These are phyloP conservation scores for Oscheius sp. DNA, from an alignment of 2,888 invertebrate genomes.

Conservation along the genomic window DNA sequence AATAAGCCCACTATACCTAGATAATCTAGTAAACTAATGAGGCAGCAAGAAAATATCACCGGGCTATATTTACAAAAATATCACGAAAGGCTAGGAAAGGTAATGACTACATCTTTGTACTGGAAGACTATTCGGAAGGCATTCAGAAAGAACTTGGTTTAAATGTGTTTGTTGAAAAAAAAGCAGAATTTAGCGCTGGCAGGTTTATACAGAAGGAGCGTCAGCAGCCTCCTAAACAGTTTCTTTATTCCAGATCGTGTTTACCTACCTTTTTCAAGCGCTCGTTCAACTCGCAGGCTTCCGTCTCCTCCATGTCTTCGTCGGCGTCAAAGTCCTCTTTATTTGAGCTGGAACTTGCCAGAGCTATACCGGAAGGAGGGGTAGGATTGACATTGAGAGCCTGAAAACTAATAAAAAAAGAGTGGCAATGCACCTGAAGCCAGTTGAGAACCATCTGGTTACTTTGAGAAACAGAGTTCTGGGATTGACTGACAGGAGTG, in stretches of 20 bases:
- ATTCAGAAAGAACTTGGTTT: constrained; percentile 24
- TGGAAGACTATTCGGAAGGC: constrained; percentile 29
- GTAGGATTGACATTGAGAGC: constrained; percentile 35
- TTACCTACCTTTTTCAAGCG: constrained; percentile 37
- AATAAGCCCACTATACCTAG: background rate
- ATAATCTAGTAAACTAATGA: too few species aligned
- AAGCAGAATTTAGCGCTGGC: constrained; percentile 7
- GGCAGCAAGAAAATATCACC: constrained; percentile 17
- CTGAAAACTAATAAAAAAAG: constrained; percentile 11
- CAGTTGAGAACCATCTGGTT: constrained; percentile 70
- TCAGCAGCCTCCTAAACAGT: constrained; percentile 1
- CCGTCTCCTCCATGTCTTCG: constrained; percentile 66
- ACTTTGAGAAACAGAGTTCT: constrained; percentile 62
- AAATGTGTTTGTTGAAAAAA: constrained; percentile 1
- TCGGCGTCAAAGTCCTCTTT: constrained; percentile 53
- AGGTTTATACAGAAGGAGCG: constrained; percentile 5
- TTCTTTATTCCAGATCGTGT: background rate
- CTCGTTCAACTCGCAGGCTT: constrained; percentile 53
- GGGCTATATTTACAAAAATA: constrained; percentile 25
- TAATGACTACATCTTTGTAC: constrained; percentile 17
- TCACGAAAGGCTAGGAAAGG: background rate
- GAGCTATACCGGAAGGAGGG: constrained; percentile 26
- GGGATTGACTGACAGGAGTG: constrained; percentile 23
- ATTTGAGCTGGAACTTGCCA: constrained; percentile 23
- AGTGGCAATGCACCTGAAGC: constrained; percentile 60